These are phyloP conservation scores for Panthera uncia DNA, from an alignment of 2,113 vertebrate genomes.

Conservation along the genomic window DNA sequence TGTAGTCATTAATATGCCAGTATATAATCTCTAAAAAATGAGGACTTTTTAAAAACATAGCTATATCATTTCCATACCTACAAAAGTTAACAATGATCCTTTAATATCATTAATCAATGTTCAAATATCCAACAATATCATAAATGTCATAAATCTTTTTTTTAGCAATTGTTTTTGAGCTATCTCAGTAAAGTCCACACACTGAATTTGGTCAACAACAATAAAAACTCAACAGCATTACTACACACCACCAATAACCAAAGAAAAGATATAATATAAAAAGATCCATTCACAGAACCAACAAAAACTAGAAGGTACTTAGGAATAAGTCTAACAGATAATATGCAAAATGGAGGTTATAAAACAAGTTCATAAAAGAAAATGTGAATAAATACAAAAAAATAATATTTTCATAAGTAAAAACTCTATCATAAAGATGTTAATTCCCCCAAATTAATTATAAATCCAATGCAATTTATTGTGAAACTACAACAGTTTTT, in stretches of 20 bases:
- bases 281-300: neutral
- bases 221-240: neutral
- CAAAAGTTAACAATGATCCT: neutral
- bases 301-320: neutral
- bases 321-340: neutral
- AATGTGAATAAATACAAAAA: neutral
- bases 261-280: neutral
- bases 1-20: neutral
- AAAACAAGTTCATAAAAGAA: neutral
- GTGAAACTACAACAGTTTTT: neutral
- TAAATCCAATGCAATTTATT: neutral
- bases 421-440: neutral
- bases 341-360: neutral
- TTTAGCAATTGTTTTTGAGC: neutral
- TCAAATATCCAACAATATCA: neutral
- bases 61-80: neutral
- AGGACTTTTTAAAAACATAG: neutral
- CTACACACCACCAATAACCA: neutral
- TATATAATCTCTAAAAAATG: neutral
- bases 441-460: neutral
- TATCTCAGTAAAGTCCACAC: neutral
- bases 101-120: neutral
- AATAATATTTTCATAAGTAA: neutral
- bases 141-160: neutral
- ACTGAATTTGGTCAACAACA: neutral